A percentile compares a stretch with the other conserved stretches of the same genome.
These are phyloP conservation scores for Sinonovacula constricta DNA, from an alignment of 1,140 invertebrate species.

Conservation along the genomic window DNA sequence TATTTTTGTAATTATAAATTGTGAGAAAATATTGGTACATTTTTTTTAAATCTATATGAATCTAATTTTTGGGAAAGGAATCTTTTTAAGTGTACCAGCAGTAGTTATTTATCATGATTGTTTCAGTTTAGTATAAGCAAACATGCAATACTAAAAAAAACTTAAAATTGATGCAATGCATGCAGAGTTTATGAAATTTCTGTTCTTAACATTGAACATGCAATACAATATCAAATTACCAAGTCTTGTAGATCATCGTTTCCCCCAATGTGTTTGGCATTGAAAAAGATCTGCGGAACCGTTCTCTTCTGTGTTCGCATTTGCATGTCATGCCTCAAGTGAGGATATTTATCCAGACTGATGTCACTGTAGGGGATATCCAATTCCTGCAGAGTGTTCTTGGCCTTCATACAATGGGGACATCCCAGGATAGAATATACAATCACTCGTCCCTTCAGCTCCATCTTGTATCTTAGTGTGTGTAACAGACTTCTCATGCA, in stretches of 20 bases:
- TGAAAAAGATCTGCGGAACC: constrained; percentile 77
- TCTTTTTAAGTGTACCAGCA: neutral
- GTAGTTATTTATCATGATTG: neutral
- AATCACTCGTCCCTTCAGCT: constrained; percentile 68
- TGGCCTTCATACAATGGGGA: constrained; percentile 75
- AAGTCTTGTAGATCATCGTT: constrained; percentile 72
- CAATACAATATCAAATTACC: constrained; percentile 52
- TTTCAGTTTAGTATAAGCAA: neutral
- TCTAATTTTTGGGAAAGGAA: neutral
- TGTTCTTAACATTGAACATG: neutral
- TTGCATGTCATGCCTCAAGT: constrained; percentile 64
- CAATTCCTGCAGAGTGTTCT: constrained; percentile 68
- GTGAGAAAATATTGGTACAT: too few relatives aligned
- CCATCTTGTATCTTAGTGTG: constrained; percentile 56
- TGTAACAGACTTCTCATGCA: too few relatives aligned
- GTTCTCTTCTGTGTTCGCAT: constrained; percentile 66
- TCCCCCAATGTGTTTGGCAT: constrained; percentile 71
- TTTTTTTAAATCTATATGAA: too few relatives aligned
- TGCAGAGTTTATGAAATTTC: neutral
- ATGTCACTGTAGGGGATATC: constrained; percentile 71
- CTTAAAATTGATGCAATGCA: neutral
- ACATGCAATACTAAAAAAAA: neutral
- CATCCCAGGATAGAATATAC: constrained; percentile 75
- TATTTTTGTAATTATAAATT: too few relatives aligned
- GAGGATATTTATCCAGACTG: constrained; percentile 69